Base-by-base conservation (phyloP, 2,113 vertebrate species). In the Tyto alba region DNA sequence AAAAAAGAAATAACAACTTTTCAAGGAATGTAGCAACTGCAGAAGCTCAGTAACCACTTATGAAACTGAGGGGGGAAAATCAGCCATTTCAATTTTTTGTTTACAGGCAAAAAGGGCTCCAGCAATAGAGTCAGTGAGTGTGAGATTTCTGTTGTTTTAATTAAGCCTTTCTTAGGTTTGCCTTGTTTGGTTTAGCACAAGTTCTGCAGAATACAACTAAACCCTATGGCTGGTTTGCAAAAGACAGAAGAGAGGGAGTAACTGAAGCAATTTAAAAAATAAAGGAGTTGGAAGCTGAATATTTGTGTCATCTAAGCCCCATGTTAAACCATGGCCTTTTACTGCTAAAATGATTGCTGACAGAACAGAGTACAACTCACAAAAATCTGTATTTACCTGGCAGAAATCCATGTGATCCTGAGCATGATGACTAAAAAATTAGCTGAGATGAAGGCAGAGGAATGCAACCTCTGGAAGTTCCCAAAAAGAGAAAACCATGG, bases 11-110 rank as follows among this genome's bases (percentile, higher is more conserved):
- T 93, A 94, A 95, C 76, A 96, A 90, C 95, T 82, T 95, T 95
- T 97, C 92, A 92, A 95, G 91, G 96, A 97, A 96, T 96, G 96
- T 57, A 93, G 96, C 96, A 96, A 97, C 92, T 96, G 95, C 88
- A 96, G 95, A 97, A 96, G 96, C 88, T 96, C 88, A 87, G 80
- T 89, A 96, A 96, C 90, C 96, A 95, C 94, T 97, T 96, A 94
- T 62, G 90, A 95, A 96, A 95, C 87, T 79, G 69, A 57, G 52
- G 75, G 60, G 56, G 43, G 64, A 13, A 79, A 55, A 96, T 25
- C 86, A 92, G 55, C 34, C 74, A 93, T 96, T 36, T 91, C 25
- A 73, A 74, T 85, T 95, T 95, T 95, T 79, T 96, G 95, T 96
- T 95, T 94, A 95, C 85, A 87, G 85, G 88, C 95, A 93, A 81